A percentile compares a stretch with the other conserved stretches of the same genome.
phyloP scores from a whole-genome alignment of 2,888 invertebrate species.

The Agonopterix arenella region DNA sequence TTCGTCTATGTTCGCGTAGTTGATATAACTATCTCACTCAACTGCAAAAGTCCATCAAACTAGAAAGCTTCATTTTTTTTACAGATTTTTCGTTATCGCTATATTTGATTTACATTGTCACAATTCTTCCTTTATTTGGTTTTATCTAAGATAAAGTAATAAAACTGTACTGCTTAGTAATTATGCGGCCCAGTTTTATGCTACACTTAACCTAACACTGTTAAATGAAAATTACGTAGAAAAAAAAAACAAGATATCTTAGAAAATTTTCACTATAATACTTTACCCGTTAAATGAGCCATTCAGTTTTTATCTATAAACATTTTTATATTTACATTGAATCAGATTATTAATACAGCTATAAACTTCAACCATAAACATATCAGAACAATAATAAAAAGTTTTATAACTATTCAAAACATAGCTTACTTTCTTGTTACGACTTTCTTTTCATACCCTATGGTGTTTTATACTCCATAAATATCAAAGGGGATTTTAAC shows the following conservation, averaged over 20 bases:
- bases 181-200: too few species aligned
- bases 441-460: constrained; percentile 19
- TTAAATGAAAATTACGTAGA: not conserved
- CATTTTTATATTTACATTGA: constrained; percentile 20
- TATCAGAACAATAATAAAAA: constrained; percentile 34
- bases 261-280: constrained; percentile 1
- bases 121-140: too few species aligned
- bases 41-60: too few species aligned
- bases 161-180: too few species aligned
- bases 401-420: constrained; percentile 24
- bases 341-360: constrained; percentile 22
- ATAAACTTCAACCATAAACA: constrained; percentile 40
- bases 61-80: too few species aligned
- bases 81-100: too few species aligned
- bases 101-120: too few species aligned
- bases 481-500: constrained; percentile 31
- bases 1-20: too few species aligned
- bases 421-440: constrained; percentile 24
- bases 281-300: constrained; percentile 12
- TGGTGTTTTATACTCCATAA: constrained; percentile 37
- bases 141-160: too few species aligned
- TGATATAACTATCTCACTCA: too few species aligned
- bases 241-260: too few species aligned
- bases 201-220: too few species aligned
- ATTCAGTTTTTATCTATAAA: constrained; percentile 7